Base-by-base conservation (phyloP, 23 tunicate species). In the Styela clava region DNA sequence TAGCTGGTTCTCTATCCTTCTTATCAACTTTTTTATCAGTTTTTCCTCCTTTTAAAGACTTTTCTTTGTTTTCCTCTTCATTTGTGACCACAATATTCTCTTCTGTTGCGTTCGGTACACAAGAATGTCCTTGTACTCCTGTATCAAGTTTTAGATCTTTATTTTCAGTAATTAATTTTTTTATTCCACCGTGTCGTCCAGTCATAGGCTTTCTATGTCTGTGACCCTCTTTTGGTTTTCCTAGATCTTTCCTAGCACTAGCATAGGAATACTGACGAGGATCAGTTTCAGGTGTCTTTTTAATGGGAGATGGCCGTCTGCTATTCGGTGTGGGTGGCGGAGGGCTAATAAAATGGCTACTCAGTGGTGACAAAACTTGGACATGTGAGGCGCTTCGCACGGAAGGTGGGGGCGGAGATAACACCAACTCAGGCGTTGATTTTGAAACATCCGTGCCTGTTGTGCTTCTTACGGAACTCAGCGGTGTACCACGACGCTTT, bases 131-230 rank as follows among this genome's bases (percentile, higher is more conserved):
- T 52, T 76, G 81, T 44, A 76, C 65, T 33, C 64, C 2, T 1
- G 81, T 36, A 21, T 76, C 81, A 33, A 76, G 52, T 12, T 76
- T 76, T n/a, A 64, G 81, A 76, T 76, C 81, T 36, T 52, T 76
- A 1, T 27, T 67, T 29, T 33, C 29, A 35, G 34, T 5, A 27
- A 51, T 22, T 25, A 16, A 18, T 64, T 76, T 76, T 5, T 29
- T 28, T 0, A 76, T 37, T 52, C 52, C 44, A 20, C 81, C 81
- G 21, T 76, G 52, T 36, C 33, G 35, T 29, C 24, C 27, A 20
- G 65, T 64, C 81, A 76, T 22, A 25, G 16, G 16, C 64, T 44
- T 76, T 0, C 81, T 52, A 22, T 25, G 64, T 21, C 27, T 36
- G 18, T 27, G 35, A 7, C 16, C n/a, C 18, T 36, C 63, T 0